Evolutionary conservation across 2,888 invertebrate species (phyloP).

Genomic region (Malthinus seriepunctatus): DNA sequence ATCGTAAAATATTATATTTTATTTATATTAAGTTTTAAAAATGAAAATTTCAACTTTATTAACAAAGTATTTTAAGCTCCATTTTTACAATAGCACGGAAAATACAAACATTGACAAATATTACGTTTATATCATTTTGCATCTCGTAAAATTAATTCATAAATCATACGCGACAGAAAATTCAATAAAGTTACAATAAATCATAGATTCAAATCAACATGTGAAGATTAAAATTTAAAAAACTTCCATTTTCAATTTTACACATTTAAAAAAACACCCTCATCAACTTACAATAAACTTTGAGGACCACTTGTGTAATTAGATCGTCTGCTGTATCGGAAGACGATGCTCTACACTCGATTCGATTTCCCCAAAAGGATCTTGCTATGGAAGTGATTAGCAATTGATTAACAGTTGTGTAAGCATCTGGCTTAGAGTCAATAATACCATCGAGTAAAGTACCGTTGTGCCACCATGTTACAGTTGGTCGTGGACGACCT

Average conservation of each 20-base stretch:
- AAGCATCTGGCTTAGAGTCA: conserved; percentile 66
- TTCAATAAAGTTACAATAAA: conserved; percentile 29
- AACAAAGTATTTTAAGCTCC: conserved; percentile 4
- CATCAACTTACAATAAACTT: conserved; percentile 62
- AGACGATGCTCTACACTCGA: conserved; percentile 79
- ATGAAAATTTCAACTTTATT: too few species aligned
- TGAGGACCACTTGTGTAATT: conserved; percentile 73
- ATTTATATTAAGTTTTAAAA: too few species aligned
- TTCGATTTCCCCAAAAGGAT: conserved; percentile 70
- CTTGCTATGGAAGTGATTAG: conserved; percentile 73
- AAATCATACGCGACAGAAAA: conserved; percentile 28
- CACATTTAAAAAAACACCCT: too few species aligned
- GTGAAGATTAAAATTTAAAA: conserved; percentile 4
- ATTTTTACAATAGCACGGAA: conserved; percentile 7
- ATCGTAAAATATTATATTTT: too few species aligned
- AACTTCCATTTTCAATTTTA: not conserved
- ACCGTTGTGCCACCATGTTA: conserved; percentile 83
- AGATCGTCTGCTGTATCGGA: conserved; percentile 72
- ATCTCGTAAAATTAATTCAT: conserved; percentile 30
- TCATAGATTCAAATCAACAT: conserved; percentile 22
- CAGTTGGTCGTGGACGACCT: conserved; percentile 82
- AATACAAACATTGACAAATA: conserved; percentile 8
- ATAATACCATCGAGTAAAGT: conserved; percentile 74
- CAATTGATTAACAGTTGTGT: conserved; percentile 74
- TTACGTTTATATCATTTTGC: conserved; percentile 24